Base-by-base conservation (phyloP, 2,888 invertebrate genomes). In the Drosophila trichaetosa region DNA sequence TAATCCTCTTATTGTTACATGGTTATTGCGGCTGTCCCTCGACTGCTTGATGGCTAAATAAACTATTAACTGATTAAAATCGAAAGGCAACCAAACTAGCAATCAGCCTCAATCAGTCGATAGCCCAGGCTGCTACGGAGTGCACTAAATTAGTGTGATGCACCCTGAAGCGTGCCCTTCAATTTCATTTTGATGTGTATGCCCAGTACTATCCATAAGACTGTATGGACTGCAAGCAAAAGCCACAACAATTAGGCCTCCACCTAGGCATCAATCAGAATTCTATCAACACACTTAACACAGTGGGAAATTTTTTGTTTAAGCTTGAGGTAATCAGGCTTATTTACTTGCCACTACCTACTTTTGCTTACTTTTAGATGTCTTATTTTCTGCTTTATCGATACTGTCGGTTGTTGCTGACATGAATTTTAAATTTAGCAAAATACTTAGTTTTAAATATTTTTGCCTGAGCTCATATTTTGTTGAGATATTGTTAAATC, bases 61-160 rank as follows among this genome's bases (percentile, higher is more conserved):
- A 90, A 89, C 89, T 87, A 90, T 87, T 87, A 90, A 82, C 78
- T 76, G 87, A 90, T 90, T 87, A 90, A 81, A 88, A 87, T 90
- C 89, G 67, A 73, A 72, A 62, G 69, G 78, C 78, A 54, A 66
- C 66, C 65, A 68, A 88, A 74, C 79, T 64, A 71, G 82, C 73
- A 90, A 88, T 90, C 87, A 88, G 69, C 60, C 68, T 64, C 63
- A 66, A 61, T 65, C 79, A 71, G 49, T 24, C 66, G 69, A 73
- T 60, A 56, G 62, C 57, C 66, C 76, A 67, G 38, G 36, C 63
- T 66, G 36, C 21, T 53, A 54, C 53, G 54, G 33, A 66, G 72
- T 83, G 68, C 67, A 67, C 76, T 83, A 80, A 87, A 83, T 83
- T 76, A 90, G 80, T 77, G 70, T 49, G 64, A 58, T 65, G 46